Conservation (phyloP, 2,888 invertebrate genomes). For the Steinernema carpocapsae region DNA sequence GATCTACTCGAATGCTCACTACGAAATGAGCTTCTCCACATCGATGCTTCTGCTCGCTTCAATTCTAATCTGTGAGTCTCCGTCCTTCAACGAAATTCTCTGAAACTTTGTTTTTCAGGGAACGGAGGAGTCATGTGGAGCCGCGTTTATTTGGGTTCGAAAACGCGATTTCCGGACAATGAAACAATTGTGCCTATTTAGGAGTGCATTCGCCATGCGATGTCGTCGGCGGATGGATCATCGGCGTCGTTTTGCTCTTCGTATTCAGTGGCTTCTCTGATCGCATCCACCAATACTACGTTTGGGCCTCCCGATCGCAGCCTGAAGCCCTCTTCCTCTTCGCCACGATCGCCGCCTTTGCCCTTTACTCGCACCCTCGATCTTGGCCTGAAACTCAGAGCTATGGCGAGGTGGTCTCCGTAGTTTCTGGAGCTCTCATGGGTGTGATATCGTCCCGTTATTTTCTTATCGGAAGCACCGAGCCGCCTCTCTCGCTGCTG, state of each 20-base stretch:
- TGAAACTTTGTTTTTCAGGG: slow-evolving; percentile 39
- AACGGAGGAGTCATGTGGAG: slow-evolving; percentile 48
- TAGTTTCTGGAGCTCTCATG: slow-evolving; percentile 41
- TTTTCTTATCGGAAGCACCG: not conserved
- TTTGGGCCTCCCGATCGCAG: slow-evolving; percentile 35
- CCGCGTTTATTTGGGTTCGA: slow-evolving; percentile 40
- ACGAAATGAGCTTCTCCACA: slow-evolving; percentile 42
- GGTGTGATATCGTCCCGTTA: not conserved
- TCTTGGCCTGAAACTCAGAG: slow-evolving; percentile 53
- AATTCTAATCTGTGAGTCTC: slow-evolving; percentile 44
- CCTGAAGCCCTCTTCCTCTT: slow-evolving; percentile 37
- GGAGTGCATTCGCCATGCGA: slow-evolving; percentile 52
- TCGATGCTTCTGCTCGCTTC: slow-evolving; percentile 43
- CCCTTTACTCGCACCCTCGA: slow-evolving; percentile 44
- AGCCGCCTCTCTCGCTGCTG: not conserved
- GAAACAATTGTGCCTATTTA: slow-evolving; percentile 3
- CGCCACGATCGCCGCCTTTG: slow-evolving; percentile 36
- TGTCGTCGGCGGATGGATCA: slow-evolving; percentile 49
- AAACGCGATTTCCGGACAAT: not conserved
- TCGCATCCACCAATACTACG: slow-evolving; percentile 42
- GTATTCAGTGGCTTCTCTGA: slow-evolving; percentile 39
- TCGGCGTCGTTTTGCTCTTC: slow-evolving; percentile 43
- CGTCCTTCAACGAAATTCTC: not conserved
- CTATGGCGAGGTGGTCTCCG: slow-evolving; percentile 48
- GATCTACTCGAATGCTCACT: slow-evolving; percentile 47